Conservation (phyloP, 2,888 invertebrate species). For the Polyommatus iphigenia region DNA sequence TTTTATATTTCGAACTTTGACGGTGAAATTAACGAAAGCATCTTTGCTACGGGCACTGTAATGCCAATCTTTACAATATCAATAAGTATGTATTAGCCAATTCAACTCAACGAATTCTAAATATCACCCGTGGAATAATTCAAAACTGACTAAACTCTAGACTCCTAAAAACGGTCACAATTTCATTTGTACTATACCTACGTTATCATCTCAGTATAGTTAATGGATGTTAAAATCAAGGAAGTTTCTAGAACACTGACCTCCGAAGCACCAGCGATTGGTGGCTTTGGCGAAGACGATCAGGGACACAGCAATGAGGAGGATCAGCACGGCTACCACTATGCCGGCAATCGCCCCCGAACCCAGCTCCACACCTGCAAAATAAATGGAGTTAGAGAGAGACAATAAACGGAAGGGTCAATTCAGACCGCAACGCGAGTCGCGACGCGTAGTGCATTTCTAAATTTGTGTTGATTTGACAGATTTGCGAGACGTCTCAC, state of each 20-base stretch:
- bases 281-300: conserved; percentile 89
- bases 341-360: conserved; percentile 89
- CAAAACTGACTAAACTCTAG: not conserved
- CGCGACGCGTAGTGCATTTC: not conserved
- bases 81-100: not conserved
- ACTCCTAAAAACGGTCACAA: not conserved
- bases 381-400: conserved; percentile 15
- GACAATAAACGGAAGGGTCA: not conserved
- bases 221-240: conserved; percentile 16
- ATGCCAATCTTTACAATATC: not conserved
- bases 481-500: too few relatives aligned
- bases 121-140: not conserved
- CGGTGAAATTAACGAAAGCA: too few relatives aligned
- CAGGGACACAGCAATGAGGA: conserved; percentile 83
- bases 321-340: conserved; percentile 84
- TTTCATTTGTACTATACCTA: not conserved
- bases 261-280: conserved; percentile 92
- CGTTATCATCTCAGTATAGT: not conserved
- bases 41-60: too few relatives aligned
- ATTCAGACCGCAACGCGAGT: too few relatives aligned
- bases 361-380: conserved; percentile 84
- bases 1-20: too few relatives aligned
- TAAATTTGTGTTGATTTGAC: not conserved
- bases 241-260: conserved; percentile 61
- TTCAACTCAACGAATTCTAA: not conserved